These are phyloP conservation scores for Anolis sagrei DNA, from an alignment of 2,113 vertebrate species.

Conservation along the genomic window DNA sequence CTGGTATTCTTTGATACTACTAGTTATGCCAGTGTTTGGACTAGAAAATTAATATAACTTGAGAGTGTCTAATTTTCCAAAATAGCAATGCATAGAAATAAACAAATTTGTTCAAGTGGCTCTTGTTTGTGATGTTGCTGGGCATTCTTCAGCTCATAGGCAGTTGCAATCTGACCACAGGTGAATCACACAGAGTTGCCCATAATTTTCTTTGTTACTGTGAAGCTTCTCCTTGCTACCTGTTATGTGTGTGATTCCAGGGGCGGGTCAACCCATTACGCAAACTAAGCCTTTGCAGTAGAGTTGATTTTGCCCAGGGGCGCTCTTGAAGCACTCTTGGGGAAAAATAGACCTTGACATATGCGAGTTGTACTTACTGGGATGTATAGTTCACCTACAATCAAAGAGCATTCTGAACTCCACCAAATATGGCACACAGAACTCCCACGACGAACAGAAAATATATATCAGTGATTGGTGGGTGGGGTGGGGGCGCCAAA, in stretches of 20 bases:
- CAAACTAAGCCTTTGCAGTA: too few species aligned
- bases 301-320: too few species aligned
- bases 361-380: too few species aligned
- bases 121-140: background rate
- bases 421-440: too few species aligned
- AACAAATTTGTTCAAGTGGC: conserved; percentile 18
- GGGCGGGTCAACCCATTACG: too few species aligned
- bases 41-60: conserved; percentile 42
- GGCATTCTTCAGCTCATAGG: background rate
- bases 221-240: background rate
- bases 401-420: too few species aligned
- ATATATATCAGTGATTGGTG: too few species aligned
- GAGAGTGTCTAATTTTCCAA: conserved; percentile 57
- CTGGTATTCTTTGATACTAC: background rate
- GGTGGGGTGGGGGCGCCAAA: too few species aligned
- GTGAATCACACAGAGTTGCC: background rate
- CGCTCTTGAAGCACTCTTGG: too few species aligned
- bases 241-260: background rate
- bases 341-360: too few species aligned
- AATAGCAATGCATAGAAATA: conserved; percentile 43
- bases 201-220: background rate
- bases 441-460: too few species aligned
- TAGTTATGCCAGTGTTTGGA: conserved; percentile 46
- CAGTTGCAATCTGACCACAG: background rate
- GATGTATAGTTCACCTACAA: too few species aligned